A percentile compares a stretch with the other conserved stretches of the same genome.
These are phyloP conservation scores for Cotesia chilonis DNA, from an alignment of 1,140 invertebrate species.

Conservation along the genomic window DNA sequence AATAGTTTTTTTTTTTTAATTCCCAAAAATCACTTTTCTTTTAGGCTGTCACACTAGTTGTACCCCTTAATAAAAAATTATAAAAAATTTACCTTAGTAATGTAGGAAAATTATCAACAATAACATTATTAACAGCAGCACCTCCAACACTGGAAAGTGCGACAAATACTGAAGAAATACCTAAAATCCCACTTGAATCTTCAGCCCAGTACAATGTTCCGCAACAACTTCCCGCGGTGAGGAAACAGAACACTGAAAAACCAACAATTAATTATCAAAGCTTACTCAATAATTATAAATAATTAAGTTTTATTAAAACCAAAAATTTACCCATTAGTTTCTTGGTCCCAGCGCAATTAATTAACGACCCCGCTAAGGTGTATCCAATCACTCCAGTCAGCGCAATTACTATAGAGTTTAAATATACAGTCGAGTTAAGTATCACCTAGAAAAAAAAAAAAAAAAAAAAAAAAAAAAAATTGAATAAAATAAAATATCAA, in stretches of 20 bases:
- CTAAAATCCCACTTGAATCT: constrained; percentile 51
- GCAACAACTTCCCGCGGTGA: constrained; percentile 52
- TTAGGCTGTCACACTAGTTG: neutral
- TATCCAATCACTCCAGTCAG: constrained; percentile 58
- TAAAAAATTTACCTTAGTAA: constrained; percentile 48
- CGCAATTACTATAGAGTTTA: constrained; percentile 62
- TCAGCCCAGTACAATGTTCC: constrained; percentile 55
- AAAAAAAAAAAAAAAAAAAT: constrained; percentile 26
- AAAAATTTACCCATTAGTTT: constrained; percentile 52
- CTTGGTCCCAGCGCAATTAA: constrained; percentile 58
- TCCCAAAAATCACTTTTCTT: constrained; percentile 21
- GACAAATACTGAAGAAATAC: constrained; percentile 56
- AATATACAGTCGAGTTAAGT: constrained; percentile 56
- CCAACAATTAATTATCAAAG: constrained; percentile 60
- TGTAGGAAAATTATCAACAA: constrained; percentile 59
- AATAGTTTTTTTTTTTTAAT: neutral
- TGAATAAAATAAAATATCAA: constrained; percentile 23
- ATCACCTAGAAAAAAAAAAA: constrained; percentile 41
- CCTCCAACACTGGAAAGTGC: constrained; percentile 58
- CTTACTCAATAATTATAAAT: neutral
- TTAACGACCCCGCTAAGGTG: constrained; percentile 55
- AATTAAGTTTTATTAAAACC: neutral
- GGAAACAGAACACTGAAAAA: constrained; percentile 52
- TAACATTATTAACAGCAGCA: constrained; percentile 53
- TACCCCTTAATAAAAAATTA: constrained; percentile 13